Evolutionary conservation across 2,888 invertebrate genomes (phyloP).

Genomic region (Blomia tropicalis): DNA sequence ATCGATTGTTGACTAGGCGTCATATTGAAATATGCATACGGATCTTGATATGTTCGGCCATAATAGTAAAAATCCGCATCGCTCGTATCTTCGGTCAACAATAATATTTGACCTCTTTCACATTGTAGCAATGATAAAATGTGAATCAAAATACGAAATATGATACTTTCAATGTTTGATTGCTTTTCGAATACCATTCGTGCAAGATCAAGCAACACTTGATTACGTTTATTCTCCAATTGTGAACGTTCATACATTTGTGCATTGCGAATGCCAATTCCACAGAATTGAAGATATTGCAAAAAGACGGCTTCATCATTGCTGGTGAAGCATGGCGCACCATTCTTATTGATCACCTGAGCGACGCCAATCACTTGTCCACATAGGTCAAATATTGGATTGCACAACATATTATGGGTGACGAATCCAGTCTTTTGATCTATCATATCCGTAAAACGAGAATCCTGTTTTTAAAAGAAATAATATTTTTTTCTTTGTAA

Average conservation of each 20-base stretch:
- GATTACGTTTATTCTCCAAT: constrained; percentile 83
- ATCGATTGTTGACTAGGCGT: background rate
- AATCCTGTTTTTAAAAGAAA: no score
- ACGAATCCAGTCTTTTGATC: constrained; percentile 82
- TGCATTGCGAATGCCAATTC: constrained; percentile 85
- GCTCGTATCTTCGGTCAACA: constrained; percentile 55
- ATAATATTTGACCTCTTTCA: constrained; percentile 78
- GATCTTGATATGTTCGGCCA: constrained; percentile 6
- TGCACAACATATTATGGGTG: constrained; percentile 76
- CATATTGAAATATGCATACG: constrained; percentile 9
- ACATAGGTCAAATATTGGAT: constrained; percentile 85
- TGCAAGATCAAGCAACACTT: constrained; percentile 80
- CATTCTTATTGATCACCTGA: constrained; percentile 52
- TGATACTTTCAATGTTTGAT: constrained; percentile 86
- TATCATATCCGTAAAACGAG: constrained; percentile 79
- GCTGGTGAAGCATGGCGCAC: constrained; percentile 42
- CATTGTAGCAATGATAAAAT: constrained; percentile 85
- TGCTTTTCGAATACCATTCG: constrained; percentile 92
- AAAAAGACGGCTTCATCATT: constrained; percentile 74
- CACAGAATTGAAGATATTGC: constrained; percentile 87
- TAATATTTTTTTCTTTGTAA: no score
- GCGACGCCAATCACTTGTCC: constrained; percentile 93
- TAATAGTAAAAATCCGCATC: background rate
- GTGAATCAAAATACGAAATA: constrained; percentile 76
- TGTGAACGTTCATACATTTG: constrained; percentile 87